Conservation (phyloP, 1,140 invertebrate genomes). For the Drosophila ohnishii region DNA sequence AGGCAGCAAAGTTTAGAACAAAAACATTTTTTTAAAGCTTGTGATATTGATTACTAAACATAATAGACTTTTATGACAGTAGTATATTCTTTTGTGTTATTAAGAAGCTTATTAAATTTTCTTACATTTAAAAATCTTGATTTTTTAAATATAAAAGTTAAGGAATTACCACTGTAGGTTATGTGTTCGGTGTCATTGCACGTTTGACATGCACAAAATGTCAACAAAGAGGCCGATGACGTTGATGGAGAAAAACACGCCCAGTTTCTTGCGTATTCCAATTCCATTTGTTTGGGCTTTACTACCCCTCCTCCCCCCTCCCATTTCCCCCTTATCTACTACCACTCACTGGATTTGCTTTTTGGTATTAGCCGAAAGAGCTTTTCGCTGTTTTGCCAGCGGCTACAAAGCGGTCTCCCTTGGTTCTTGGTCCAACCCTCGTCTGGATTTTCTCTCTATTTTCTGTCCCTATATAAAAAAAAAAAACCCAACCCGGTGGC, state of each 20-base stretch:
- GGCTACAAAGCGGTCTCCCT: constrained; percentile 11
- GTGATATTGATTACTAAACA: background rate
- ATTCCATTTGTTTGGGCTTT: constrained; percentile 1
- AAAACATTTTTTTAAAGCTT: background rate
- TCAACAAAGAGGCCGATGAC: constrained; percentile 52
- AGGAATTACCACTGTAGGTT: background rate
- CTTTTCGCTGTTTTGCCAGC: constrained; percentile 59
- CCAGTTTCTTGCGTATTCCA: constrained; percentile 39
- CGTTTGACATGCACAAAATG: constrained; percentile 69
- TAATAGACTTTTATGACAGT: background rate
- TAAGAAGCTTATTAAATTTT: background rate
- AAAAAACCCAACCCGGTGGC: background rate
- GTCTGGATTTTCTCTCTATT: constrained; percentile 8
- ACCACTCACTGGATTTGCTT: constrained; percentile 14
- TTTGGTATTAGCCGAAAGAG: constrained; percentile 39
- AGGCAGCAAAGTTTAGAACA: background rate
- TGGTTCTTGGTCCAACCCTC: constrained; percentile 53
- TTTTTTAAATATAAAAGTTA: no score
- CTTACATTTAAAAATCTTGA: background rate
- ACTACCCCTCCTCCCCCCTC: background rate
- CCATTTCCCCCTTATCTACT: background rate
- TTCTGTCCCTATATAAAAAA: background rate
- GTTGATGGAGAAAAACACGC: constrained; percentile 29
- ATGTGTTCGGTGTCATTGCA: constrained; percentile 56
- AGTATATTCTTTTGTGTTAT: background rate